These are phyloP conservation scores for Lepetodrilus schrolli DNA, from an alignment of 2,888 invertebrate species.

Conservation along the genomic window DNA sequence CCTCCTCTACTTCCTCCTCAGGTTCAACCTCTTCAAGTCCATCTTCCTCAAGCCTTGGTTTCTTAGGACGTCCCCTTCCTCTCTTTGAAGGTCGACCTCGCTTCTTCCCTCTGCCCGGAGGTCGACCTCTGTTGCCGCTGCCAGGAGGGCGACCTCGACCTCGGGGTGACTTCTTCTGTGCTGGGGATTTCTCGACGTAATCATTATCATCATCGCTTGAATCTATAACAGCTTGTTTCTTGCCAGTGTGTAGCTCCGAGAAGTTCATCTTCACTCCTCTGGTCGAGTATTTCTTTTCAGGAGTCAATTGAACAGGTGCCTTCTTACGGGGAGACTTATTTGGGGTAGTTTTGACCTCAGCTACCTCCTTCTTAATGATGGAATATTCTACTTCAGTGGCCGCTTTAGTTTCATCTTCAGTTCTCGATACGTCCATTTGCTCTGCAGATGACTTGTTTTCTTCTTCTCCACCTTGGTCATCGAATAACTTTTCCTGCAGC, in stretches of 20 bases:
- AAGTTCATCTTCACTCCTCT: conserved; percentile 49
- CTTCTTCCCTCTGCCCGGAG: neutral
- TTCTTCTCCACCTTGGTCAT: neutral
- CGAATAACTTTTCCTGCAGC: conserved; percentile 2
- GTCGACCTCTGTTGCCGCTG: neutral
- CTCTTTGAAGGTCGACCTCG: neutral
- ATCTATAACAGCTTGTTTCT: neutral
- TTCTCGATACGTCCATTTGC: neutral
- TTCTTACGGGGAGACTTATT: conserved; percentile 10
- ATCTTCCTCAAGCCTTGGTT: neutral
- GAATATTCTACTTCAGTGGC: neutral
- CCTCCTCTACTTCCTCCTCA: neutral
- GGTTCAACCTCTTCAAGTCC: neutral
- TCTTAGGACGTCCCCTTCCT: conserved; percentile 10
- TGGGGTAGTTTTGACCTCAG: neutral
- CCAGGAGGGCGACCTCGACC: neutral
- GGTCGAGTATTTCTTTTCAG: conserved; percentile 41
- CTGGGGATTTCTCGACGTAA: neutral
- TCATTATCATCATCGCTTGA: neutral
- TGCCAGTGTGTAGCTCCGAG: conserved; percentile 41
- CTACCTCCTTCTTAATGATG: neutral
- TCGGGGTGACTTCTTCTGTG: neutral
- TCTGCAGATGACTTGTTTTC: too few relatives aligned
- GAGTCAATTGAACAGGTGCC: neutral
- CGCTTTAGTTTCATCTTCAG: neutral